Percentiles rank a stretch among this genome's conserved stretches.
Conservation (phyloP, 92 coral and sea anemone species). For the Siderastrea radians region DNA sequence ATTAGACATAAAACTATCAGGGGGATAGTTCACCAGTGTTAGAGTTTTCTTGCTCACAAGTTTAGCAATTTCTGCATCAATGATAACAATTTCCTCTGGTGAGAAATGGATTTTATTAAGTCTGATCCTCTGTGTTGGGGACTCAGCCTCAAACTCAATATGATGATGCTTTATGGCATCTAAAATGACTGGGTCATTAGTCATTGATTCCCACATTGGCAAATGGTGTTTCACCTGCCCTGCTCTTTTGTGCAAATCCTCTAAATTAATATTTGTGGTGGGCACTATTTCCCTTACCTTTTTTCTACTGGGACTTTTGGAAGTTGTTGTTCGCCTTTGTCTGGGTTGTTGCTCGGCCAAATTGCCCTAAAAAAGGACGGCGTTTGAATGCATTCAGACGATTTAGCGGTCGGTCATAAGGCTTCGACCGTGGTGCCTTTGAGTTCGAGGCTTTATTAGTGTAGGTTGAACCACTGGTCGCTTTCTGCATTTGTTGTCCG, state of each 20-base stretch:
- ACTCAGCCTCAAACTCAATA: no score
- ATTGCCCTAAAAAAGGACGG: constrained; percentile 46
- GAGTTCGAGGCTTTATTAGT: not conserved
- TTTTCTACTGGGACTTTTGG: not conserved
- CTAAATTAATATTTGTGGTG: not conserved
- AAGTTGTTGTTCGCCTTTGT: constrained; percentile 12
- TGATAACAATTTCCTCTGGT: constrained; percentile 12
- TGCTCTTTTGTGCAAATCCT: no score
- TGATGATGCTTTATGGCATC: no score
- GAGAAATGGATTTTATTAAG: no score
- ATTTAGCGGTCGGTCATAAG: constrained; percentile 33
- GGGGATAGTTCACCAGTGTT: no score
- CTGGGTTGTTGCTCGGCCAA: constrained; percentile 28
- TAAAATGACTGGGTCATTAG: no score
- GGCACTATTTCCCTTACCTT: not conserved
- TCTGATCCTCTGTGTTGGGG: no score
- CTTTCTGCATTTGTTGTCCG: constrained; percentile 37
- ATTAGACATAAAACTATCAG: constrained; percentile 31
- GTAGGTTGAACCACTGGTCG: not conserved
- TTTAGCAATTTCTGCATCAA: constrained; percentile 44
- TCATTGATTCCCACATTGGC: constrained; percentile 40
- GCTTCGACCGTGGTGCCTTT: not conserved
- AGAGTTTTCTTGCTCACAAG: no score
- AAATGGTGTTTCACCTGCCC: no score
- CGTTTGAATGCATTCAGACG: constrained; percentile 2